Evolutionary conservation across 1,140 invertebrate genomes (phyloP).

Genomic region (Heterodera schachtii): DNA sequence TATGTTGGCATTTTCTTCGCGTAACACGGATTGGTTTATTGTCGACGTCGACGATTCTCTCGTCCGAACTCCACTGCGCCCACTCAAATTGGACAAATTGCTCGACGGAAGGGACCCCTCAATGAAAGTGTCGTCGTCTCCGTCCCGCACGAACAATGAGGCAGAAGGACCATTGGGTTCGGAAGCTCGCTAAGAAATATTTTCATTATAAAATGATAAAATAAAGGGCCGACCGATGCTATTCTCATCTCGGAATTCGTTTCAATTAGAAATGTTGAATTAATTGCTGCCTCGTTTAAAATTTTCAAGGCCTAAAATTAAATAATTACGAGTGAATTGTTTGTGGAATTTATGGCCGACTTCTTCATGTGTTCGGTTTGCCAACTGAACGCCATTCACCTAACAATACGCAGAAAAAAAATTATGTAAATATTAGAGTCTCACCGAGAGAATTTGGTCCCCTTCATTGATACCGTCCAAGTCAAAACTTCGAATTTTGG

Average conservation of each 20-base stretch:
- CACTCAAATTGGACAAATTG: constrained; percentile 10
- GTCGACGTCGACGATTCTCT: background rate
- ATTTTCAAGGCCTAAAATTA: background rate
- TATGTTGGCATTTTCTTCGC: background rate
- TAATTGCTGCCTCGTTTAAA: background rate
- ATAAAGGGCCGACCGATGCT: background rate
- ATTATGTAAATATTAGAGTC: background rate
- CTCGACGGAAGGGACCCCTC: constrained; percentile 5
- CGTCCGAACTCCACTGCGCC: background rate
- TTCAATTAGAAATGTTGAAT: background rate
- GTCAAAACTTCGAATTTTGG: background rate
- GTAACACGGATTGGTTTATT: background rate
- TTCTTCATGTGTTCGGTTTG: constrained; percentile 5
- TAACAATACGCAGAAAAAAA: background rate
- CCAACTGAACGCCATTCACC: constrained; percentile 22
- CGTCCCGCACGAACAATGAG: background rate
- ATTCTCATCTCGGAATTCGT: background rate
- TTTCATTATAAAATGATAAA: background rate
- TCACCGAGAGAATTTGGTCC: constrained; percentile 15
- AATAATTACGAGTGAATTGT: background rate
- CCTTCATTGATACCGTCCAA: constrained; percentile 23
- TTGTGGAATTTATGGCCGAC: background rate
- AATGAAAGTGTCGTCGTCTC: background rate
- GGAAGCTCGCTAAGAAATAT: background rate
- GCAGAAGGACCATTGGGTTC: background rate